Conservation (phyloP, 2,113 vertebrate genomes). For the Crotalus helleri region DNA sequence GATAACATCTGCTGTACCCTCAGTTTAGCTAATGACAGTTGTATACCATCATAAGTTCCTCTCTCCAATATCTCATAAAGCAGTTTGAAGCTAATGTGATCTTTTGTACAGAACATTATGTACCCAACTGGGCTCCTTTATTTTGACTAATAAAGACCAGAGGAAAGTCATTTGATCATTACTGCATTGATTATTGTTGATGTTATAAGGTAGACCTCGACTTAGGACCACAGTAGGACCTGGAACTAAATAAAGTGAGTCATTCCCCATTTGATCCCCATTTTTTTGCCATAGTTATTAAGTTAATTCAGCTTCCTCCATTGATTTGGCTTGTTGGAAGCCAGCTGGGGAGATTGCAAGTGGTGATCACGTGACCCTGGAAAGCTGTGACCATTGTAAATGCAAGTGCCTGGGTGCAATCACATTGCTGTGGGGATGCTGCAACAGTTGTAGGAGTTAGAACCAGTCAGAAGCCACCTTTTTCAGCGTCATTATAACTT, state of each 20-base stretch:
- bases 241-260: no score
- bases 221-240: no score
- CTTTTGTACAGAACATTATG: neutral
- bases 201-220: neutral
- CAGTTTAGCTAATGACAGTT: neutral
- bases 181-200: neutral
- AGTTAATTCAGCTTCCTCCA: neutral
- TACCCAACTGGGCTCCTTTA: neutral
- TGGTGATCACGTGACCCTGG: neutral
- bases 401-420: no score
- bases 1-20: neutral
- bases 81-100: neutral
- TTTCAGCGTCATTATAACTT: no score
- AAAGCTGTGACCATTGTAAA: neutral
- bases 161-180: neutral
- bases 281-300: neutral
- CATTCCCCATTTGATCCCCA: neutral
- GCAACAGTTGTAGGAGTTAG: no score
- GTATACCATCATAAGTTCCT: neutral
- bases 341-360: neutral
- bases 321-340: neutral
- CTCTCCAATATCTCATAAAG: neutral
- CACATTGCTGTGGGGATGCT: no score
- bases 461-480: no score
- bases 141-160: neutral